Percentiles rank a stretch among this genome's conserved stretches.
Evolutionary conservation across 2,888 invertebrate species (phyloP).

Genomic region (Frankliniella fusca): DNA sequence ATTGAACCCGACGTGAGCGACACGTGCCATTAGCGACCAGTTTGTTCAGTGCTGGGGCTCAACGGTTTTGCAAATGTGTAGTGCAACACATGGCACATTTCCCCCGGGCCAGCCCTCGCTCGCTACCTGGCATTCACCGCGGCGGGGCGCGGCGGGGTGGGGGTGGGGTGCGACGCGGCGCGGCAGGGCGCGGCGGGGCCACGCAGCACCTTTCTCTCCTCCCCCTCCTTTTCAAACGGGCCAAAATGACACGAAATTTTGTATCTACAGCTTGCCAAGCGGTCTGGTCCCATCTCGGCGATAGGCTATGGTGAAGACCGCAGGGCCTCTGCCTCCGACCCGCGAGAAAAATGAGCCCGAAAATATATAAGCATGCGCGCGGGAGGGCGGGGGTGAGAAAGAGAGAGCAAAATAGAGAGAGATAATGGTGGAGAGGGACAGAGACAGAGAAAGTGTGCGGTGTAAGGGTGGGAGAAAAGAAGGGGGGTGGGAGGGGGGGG

Average conservation of each 20-base stretch:
- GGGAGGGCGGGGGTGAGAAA: not conserved
- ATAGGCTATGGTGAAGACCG: not conserved
- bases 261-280: constrained; percentile 15
- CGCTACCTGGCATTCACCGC: not conserved
- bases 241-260: not conserved
- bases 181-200: not conserved
- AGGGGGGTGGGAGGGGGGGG: not conserved
- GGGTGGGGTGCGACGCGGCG: not conserved
- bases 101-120: not conserved
- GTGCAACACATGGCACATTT: not conserved
- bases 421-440: not conserved
- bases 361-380: not conserved
- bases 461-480: too few relatives aligned
- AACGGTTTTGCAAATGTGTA: not conserved
- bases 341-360: constrained; percentile 19
- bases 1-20: not conserved
- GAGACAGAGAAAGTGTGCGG: not conserved
- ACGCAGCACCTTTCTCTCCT: not conserved
- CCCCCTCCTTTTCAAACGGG: not conserved
- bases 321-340: not conserved
- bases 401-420: not conserved
- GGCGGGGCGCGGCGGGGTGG: not conserved
- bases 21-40: constrained; percentile 1
- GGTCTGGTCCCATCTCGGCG: not conserved
- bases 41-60: not conserved